These are phyloP conservation scores for Planococcus citri DNA, from an alignment of 1,140 invertebrate genomes.

Conservation along the genomic window DNA sequence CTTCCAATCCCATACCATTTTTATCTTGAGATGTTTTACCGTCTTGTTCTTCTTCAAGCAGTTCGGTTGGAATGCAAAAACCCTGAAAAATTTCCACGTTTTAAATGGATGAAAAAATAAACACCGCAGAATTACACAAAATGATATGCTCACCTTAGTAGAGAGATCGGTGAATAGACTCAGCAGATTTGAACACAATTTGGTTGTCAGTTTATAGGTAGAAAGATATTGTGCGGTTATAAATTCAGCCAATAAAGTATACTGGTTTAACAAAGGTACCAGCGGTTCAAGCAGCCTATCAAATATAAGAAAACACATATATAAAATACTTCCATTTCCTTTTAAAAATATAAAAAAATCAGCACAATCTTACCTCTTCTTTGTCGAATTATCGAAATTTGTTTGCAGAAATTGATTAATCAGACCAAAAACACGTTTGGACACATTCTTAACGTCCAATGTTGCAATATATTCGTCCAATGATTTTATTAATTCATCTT, in stretches of 20 bases:
- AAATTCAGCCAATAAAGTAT: slow-evolving; percentile 57
- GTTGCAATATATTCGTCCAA: slow-evolving; percentile 42
- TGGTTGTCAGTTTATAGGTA: slow-evolving; percentile 60
- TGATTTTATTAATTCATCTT: slow-evolving; percentile 44
- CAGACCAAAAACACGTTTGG: slow-evolving; percentile 15
- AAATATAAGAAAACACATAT: neutral
- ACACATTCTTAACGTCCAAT: slow-evolving; percentile 39
- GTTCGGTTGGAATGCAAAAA: slow-evolving; percentile 82
- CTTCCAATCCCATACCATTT: slow-evolving; percentile 72
- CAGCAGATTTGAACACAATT: slow-evolving; percentile 69
- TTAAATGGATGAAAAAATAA: slow-evolving; percentile 16
- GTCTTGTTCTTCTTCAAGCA: slow-evolving; percentile 51
- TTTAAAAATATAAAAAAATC: no score
- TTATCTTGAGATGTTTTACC: slow-evolving; percentile 40
- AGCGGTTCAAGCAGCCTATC: slow-evolving; percentile 29
- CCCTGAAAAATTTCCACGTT: slow-evolving; percentile 41
- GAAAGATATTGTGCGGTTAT: slow-evolving; percentile 62
- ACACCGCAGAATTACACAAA: neutral
- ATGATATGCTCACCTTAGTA: slow-evolving; percentile 46
- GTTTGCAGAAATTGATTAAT: slow-evolving; percentile 27
- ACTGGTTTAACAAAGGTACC: slow-evolving; percentile 66
- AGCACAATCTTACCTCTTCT: neutral
- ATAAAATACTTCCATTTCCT: neutral
- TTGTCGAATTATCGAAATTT: no score
- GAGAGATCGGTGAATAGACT: slow-evolving; percentile 74